These are phyloP conservation scores for Sarcophaga carnaria DNA, from an alignment of 2,888 invertebrate genomes.

Conservation along the genomic window DNA sequence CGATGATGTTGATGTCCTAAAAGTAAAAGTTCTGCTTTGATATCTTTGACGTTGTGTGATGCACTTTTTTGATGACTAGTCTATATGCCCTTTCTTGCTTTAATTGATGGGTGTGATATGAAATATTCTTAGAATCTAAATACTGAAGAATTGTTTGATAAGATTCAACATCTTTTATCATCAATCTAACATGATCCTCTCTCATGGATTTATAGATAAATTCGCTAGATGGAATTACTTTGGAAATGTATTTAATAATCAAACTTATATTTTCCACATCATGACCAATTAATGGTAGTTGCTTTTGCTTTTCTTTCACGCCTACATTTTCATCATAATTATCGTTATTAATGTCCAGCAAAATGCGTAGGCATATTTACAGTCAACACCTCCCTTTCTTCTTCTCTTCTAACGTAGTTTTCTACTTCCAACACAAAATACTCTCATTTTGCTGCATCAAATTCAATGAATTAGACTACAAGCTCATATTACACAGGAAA, in stretches of 20 bases:
- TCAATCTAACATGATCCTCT: constrained; percentile 3
- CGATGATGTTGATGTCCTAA: background rate
- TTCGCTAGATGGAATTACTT: constrained; percentile 1
- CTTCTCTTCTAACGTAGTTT: no score
- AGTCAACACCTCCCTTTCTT: no score
- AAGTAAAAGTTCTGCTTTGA: constrained; percentile 24
- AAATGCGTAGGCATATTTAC: no score
- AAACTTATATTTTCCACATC: constrained; percentile 29
- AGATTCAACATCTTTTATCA: constrained; percentile 17
- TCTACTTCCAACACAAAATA: no score
- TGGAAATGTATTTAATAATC: constrained; percentile 6
- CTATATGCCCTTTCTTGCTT: constrained; percentile 16
- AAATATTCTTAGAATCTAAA: constrained; percentile 22
- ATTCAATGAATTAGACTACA: no score
- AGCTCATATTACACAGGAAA: no score
- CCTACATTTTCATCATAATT: background rate
- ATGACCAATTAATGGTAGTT: constrained; percentile 4
- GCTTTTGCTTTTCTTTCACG: constrained; percentile 6
- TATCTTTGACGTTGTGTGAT: constrained; percentile 19
- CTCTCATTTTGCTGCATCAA: no score
- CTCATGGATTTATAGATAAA: constrained; percentile 26
- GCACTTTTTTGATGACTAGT: background rate
- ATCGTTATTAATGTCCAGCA: background rate
- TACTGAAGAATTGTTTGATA: constrained; percentile 5
- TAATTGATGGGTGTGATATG: constrained; percentile 15